phyloP scores from a whole-genome alignment of 2,113 vertebrate species.

The Callipepla squamata region DNA sequence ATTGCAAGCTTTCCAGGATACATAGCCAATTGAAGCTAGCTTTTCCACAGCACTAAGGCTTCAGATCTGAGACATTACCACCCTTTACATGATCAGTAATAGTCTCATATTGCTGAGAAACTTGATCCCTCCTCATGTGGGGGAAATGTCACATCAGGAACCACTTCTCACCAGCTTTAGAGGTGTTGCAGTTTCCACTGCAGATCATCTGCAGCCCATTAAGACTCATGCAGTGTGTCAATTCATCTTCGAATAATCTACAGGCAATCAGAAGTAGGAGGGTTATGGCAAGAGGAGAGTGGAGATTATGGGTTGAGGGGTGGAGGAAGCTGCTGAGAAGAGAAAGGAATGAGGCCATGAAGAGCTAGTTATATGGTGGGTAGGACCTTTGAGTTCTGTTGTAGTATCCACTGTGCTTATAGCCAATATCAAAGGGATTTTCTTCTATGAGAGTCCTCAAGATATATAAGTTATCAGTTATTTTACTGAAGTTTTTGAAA shows the following conservation, averaged over 20 bases:
- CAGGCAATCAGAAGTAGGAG: background rate
- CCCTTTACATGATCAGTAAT: background rate
- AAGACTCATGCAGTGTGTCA: background rate
- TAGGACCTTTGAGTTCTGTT: background rate
- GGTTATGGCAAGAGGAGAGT: accelerated
- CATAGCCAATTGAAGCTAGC: background rate
- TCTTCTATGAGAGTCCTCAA: background rate
- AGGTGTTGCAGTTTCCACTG: background rate
- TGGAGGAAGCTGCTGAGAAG: background rate
- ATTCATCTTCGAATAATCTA: background rate
- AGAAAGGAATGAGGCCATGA: background rate
- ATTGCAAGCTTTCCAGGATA: background rate
- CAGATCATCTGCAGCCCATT: accelerated
- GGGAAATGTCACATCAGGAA: background rate
- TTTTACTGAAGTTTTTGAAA: background rate
- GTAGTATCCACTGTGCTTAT: background rate
- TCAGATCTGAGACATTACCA: background rate
- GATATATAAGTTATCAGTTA: background rate
- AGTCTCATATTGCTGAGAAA: background rate
- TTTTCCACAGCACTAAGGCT: background rate
- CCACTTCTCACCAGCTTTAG: background rate
- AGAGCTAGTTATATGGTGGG: background rate
- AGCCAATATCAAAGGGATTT: background rate
- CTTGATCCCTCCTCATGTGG: background rate
- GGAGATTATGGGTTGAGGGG: background rate